These are phyloP conservation scores for Nerophis ophidion DNA, from an alignment of 2,113 vertebrate species.

Conservation along the genomic window DNA sequence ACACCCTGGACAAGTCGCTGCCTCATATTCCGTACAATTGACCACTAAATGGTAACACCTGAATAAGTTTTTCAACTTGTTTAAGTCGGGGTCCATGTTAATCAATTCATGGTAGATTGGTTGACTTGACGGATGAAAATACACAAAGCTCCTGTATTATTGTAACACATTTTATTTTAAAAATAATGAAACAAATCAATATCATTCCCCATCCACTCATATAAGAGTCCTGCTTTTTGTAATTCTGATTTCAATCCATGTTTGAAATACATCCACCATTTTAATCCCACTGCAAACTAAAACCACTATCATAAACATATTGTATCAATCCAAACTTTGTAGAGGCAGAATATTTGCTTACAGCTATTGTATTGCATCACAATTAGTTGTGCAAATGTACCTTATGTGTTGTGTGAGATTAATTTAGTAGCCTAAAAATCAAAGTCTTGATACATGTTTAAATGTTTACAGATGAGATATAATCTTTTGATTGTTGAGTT, in stretches of 20 bases:
- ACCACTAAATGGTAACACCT: too few relatives aligned
- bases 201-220: conserved; percentile 27
- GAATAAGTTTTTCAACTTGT: too few relatives aligned
- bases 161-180: conserved; percentile 40
- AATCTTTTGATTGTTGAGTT: not conserved
- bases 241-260: too few relatives aligned
- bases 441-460: not conserved
- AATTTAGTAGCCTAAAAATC: not conserved
- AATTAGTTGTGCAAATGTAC: not conserved
- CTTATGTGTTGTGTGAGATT: not conserved
- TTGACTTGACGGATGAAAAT: too few relatives aligned
- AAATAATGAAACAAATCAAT: conserved; percentile 27
- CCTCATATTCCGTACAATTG: too few relatives aligned
- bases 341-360: not conserved
- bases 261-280: too few relatives aligned
- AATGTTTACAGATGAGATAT: not conserved
- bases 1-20: too few relatives aligned
- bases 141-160: not conserved
- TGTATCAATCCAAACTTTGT: not conserved
- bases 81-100: too few relatives aligned
- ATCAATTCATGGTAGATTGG: too few relatives aligned
- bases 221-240: not conserved
- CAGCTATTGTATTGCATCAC: not conserved
- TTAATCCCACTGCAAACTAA: too few relatives aligned
- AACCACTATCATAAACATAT: not conserved